These are phyloP conservation scores for Troglohyphantes excavatus DNA, from an alignment of 2,888 invertebrate genomes.

Conservation along the genomic window DNA sequence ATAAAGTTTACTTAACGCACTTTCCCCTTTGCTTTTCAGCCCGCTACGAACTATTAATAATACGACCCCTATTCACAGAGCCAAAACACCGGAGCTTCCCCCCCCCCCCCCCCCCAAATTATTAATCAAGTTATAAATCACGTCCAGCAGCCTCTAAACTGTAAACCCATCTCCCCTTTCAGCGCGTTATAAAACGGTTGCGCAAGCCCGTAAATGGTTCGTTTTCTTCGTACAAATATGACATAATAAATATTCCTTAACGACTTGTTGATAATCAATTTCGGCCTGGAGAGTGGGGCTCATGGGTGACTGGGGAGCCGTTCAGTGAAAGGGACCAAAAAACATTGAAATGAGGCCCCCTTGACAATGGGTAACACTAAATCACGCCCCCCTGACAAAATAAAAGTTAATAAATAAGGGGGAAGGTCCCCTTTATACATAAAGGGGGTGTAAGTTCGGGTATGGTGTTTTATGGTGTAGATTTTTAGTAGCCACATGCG, in stretches of 20 bases:
- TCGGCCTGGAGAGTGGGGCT: neutral
- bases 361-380: slow-evolving; percentile 62
- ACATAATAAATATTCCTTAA: slow-evolving; percentile 71
- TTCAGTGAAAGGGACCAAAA: slow-evolving; percentile 39
- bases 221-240: slow-evolving; percentile 1
- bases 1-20: neutral
- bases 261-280: slow-evolving; percentile 78
- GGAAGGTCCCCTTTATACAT: slow-evolving; percentile 2
- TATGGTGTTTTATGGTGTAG: slow-evolving; percentile 57
- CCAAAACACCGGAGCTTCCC: neutral
- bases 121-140: slow-evolving; percentile 67
- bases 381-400: slow-evolving; percentile 73
- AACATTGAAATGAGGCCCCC: slow-evolving; percentile 57
- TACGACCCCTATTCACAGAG: neutral
- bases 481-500: slow-evolving; percentile 45
- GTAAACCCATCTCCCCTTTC: neutral
- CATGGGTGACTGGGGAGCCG: slow-evolving; percentile 13
- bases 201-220: neutral
- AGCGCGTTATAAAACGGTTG: slow-evolving; percentile 35
- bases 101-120: no score
- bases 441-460: slow-evolving; percentile 16
- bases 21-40: neutral
- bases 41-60: slow-evolving; percentile 6
- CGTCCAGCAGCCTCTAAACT: slow-evolving; percentile 11
- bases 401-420: slow-evolving; percentile 75